These are phyloP conservation scores for Xyrauchen texanus DNA, from an alignment of 2,113 vertebrate genomes.

Conservation along the genomic window DNA sequence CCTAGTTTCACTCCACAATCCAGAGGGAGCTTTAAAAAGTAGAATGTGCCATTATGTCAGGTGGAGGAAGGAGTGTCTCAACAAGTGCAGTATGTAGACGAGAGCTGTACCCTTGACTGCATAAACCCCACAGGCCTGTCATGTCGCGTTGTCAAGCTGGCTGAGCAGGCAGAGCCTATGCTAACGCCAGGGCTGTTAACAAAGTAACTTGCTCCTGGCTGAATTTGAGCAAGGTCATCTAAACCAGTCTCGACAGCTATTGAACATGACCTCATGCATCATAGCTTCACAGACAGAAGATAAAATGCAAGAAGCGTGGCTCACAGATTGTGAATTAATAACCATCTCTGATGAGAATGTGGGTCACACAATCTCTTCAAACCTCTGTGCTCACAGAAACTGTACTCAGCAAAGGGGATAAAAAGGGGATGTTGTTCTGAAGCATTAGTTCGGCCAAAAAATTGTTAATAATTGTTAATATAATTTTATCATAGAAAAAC, in stretches of 20 bases:
- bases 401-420: neutral
- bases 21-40: neutral
- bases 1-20: neutral
- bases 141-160: conserved; percentile 73
- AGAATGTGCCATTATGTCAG: conserved; percentile 48
- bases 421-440: too few relatives aligned
- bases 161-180: conserved; percentile 66
- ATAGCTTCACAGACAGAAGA: conserved; percentile 56
- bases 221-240: conserved; percentile 58
- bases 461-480: too few relatives aligned
- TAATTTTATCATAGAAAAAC: too few relatives aligned
- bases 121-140: conserved; percentile 73
- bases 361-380: conserved; percentile 31
- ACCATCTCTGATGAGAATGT: conserved; percentile 25
- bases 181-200: conserved; percentile 59
- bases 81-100: conserved; percentile 59
- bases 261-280: conserved; percentile 61
- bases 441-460: too few relatives aligned
- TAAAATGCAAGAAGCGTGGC: conserved; percentile 44
- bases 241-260: conserved; percentile 47
- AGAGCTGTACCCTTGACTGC: conserved; percentile 62
- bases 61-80: conserved; percentile 48
- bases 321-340: conserved; percentile 27
- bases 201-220: conserved; percentile 68
- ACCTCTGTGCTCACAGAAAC: neutral